These are phyloP conservation scores for Ondatra zibethicus DNA, from an alignment of 2,113 vertebrate genomes.

Conservation along the genomic window DNA sequence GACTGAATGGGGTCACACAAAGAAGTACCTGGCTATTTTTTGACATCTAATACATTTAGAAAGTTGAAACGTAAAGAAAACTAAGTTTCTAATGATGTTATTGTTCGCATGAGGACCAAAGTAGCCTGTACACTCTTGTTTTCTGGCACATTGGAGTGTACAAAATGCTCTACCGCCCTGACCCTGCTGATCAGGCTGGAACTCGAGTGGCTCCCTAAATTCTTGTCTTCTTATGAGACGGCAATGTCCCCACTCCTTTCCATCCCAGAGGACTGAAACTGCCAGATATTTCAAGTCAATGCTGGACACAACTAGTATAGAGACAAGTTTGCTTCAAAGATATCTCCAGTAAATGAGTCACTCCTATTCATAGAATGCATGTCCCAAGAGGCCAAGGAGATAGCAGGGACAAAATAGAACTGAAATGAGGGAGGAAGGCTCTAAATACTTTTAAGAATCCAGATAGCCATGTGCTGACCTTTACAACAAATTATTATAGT, in stretches of 20 bases:
- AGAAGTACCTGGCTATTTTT: background rate
- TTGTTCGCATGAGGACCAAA: background rate
- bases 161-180: no score
- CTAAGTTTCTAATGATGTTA: background rate
- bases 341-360: background rate
- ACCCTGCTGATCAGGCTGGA: background rate
- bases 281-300: background rate
- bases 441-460: background rate
- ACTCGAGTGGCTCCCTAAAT: fast-evolving
- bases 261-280: background rate
- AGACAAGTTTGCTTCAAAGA: background rate
- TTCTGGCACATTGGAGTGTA: fast-evolving
- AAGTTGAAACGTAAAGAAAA: background rate
- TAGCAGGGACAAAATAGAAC: background rate
- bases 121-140: fast-evolving
- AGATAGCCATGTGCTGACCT: background rate
- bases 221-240: background rate
- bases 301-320: fast-evolving
- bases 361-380: background rate
- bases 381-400: background rate
- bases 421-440: background rate
- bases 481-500: background rate
- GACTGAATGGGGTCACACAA: background rate
- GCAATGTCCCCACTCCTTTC: background rate
- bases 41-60: background rate